Evolutionary conservation across 2,888 invertebrate species (phyloP).

Genomic region (Ryuthela nishihirai): DNA sequence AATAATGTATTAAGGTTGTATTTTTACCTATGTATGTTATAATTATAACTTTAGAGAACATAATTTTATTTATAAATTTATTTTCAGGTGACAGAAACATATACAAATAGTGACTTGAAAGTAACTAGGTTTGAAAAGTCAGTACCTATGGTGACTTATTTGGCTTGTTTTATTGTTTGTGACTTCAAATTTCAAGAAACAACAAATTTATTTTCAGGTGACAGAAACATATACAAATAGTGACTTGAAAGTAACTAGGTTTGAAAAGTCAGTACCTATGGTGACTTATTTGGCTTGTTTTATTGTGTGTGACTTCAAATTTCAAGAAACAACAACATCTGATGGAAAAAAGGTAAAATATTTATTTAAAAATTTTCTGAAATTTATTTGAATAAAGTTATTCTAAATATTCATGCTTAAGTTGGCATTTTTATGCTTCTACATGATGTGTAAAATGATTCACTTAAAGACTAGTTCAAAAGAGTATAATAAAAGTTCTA

Average conservation of each 20-base stretch:
- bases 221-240: not conserved
- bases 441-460: too few species aligned
- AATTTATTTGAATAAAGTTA: not conserved
- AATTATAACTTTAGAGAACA: too few species aligned
- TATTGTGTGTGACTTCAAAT: conserved; percentile 80
- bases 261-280: conserved; percentile 81
- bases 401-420: too few species aligned
- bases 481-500: too few species aligned
- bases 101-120: not conserved
- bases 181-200: conserved; percentile 63
- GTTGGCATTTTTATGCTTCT: too few species aligned
- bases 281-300: conserved; percentile 92
- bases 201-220: conserved; percentile 43
- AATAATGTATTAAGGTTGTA: too few species aligned
- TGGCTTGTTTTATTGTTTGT: conserved; percentile 88
- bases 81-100: conserved; percentile 1
- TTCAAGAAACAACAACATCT: conserved; percentile 54
- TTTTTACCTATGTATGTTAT: too few species aligned
- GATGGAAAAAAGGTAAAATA: conserved; percentile 54
- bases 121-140: conserved; percentile 66
- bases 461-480: too few species aligned
- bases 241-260: conserved; percentile 53
- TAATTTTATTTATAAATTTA: too few species aligned
- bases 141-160: conserved; percentile 89
- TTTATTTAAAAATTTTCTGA: not conserved